Evolutionary conservation across 37 sponge, comb jelly and placozoan species (phyloP), one percentile per base, ranked within the genome.

Genomic region (Geodia barretti): DNA sequence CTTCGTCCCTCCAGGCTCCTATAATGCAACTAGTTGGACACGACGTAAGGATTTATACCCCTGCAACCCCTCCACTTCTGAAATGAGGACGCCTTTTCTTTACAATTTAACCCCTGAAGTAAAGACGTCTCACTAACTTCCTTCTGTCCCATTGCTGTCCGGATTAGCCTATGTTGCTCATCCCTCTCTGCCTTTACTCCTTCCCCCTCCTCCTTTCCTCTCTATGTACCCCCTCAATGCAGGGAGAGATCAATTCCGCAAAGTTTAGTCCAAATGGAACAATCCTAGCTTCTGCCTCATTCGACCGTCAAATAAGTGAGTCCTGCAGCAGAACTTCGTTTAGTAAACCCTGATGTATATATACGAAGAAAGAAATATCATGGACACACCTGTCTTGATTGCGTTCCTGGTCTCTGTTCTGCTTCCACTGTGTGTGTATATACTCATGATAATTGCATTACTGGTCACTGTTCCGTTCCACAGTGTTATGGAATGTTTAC

Each of bases 21-120:
- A 98, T 94, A 42, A 98, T 98, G 99, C 95, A 91, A 58, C 88
- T 98, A 19, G 86, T 88, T 74, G 99, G 99, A 61, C 99, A 98
- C 43, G 91, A 92, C 31, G 99, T 88, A 84, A 3, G 61, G 28
- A n/a, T n/a, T n/a, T n/a, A n/a, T n/a, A n/a, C n/a, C n/a, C n/a
- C n/a, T n/a, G n/a, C n/a, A n/a, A n/a, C n/a, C n/a, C n/a, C n/a
- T n/a, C n/a, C n/a, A n/a, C n/a, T n/a, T n/a, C n/a, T n/a, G n/a
- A n/a, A n/a, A n/a, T n/a, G n/a, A n/a, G n/a, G n/a, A n/a, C n/a
- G n/a, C n/a, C n/a, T n/a, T n/a, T n/a, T n/a, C n/a, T n/a, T n/a
- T n/a, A n/a, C n/a, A n/a, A n/a, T n/a, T n/a, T n/a, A n/a, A n/a
- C n/a, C n/a, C n/a, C n/a, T n/a, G n/a, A n/a, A n/a, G n/a, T n/a